phyloP scores from a whole-genome alignment of 2,888 invertebrate species.

The Caenorhabditis macrosperma region DNA sequence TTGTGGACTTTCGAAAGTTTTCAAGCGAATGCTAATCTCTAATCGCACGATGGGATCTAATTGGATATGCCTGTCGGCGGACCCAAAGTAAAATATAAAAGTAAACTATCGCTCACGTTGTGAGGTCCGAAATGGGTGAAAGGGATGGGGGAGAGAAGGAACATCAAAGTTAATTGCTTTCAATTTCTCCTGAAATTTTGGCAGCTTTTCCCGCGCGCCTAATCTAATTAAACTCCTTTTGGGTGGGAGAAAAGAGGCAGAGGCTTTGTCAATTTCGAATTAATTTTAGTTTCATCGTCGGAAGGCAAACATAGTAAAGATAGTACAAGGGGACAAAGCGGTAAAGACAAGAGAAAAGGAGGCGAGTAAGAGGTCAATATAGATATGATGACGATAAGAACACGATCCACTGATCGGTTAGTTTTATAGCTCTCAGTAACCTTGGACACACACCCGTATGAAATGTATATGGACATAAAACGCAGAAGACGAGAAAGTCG shows the following conservation, averaged over 20 bases:
- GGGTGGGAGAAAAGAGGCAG: neutral
- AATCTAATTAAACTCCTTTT: conserved; percentile 55
- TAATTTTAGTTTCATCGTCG: too few relatives aligned
- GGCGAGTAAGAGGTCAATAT: conserved; percentile 42
- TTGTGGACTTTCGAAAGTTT: conserved; percentile 14
- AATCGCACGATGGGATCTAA: conserved; percentile 12
- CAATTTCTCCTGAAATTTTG: conserved; percentile 41
- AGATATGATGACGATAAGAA: conserved; percentile 56
- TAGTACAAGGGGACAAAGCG: conserved; percentile 8
- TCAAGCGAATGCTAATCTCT: conserved; percentile 35
- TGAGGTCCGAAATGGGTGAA: too few relatives aligned
- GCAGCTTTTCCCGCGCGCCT: conserved; percentile 20
- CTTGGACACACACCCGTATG: conserved; percentile 55
- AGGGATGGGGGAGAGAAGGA: neutral
- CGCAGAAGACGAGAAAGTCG: neutral
- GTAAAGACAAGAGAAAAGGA: neutral
- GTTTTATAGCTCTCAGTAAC: conserved; percentile 56
- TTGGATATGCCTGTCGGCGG: neutral
- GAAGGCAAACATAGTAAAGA: neutral
- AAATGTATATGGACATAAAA: conserved; percentile 55
- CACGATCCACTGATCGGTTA: conserved; percentile 52
- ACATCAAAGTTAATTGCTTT: conserved; percentile 57
- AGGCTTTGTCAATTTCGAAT: conserved; percentile 16
- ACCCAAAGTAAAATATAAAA: neutral
- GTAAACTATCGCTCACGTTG: neutral